Base-by-base conservation (phyloP, 2,113 vertebrate genomes). In the Struthidea cinerea region DNA sequence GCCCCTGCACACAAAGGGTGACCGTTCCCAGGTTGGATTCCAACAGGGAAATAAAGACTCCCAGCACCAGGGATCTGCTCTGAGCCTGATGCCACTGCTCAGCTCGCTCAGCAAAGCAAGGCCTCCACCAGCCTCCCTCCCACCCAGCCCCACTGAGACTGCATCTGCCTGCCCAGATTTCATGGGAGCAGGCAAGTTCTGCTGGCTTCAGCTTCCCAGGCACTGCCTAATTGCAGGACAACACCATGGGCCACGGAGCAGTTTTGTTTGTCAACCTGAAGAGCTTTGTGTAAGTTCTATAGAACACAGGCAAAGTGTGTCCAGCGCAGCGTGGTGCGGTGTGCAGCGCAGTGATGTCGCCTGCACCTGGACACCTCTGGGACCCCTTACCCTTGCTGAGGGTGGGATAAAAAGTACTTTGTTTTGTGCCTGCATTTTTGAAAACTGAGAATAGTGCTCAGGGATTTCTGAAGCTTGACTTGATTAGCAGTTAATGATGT, bases 401-500 rank as follows among this genome's bases (percentile, higher is more conserved):
- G 93, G 71, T 77, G 84, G 64, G 73, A 96, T 97, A 97, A 98
- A 97, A 87, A 87, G 87, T 65, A 93, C 89, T 97, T 97, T 96
- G 93, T 97, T 97, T 97, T 86, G 95, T 91, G 89, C 81, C 94
- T 92, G 95, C 80, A 95, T 97, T 98, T 98, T 95, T 98, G 97
- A 97, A 98, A 98, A 93, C 94, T 84, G 96, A 98, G 96, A 97
- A 69, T 67, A 90, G 91, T 95, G 75, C 96, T 96, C 49, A 55
- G 97, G 97, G 96, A 96, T 97, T 98, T 98, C 96, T 95, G 96
- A 97, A 94, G 84, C 96, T 97, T 97, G 97, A 97, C 94, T 95
- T 98, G 97, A 98, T 98, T 98, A 98, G 90, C 96, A 97, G 96
- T 98, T 98, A 98, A 98, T 97, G 97, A 98, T 92, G 97, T 98